These are phyloP conservation scores for Psittacara wagleri DNA, from an alignment of 2,113 vertebrate species.

Conservation along the genomic window DNA sequence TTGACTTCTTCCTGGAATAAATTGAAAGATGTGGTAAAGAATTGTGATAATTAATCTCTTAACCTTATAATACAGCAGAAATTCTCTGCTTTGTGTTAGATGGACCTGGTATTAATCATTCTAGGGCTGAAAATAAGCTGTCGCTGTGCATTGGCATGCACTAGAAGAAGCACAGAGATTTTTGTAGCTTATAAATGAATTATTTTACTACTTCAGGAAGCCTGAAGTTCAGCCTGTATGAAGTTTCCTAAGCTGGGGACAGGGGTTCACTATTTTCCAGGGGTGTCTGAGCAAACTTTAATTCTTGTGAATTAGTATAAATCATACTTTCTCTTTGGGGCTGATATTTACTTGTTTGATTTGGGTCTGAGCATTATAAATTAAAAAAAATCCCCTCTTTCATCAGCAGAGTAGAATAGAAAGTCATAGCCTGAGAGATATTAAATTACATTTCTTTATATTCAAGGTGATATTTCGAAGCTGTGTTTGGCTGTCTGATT, in stretches of 20 bases:
- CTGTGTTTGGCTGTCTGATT: not conserved
- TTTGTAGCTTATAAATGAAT: not conserved
- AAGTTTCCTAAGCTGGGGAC: not conserved
- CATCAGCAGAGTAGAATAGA: not conserved
- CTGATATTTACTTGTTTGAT: not conserved
- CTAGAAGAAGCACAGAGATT: not conserved
- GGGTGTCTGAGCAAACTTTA: not conserved
- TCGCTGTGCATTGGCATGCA: not conserved
- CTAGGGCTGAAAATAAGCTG: not conserved
- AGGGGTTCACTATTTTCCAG: fast-evolving
- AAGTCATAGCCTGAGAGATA: not conserved
- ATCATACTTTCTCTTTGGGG: not conserved
- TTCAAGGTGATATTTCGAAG: not conserved
- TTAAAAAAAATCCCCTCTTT: not conserved
- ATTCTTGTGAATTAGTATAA: not conserved
- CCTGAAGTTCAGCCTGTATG: not conserved
- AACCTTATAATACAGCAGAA: not conserved
- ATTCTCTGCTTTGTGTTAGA: not conserved
- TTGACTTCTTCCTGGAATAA: conserved; percentile 76
- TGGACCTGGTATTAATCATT: not conserved
- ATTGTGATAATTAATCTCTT: conserved; percentile 20
- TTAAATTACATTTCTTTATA: not conserved
- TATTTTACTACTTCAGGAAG: not conserved
- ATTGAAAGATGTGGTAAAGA: conserved; percentile 60
- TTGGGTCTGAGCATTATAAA: not conserved